Evolutionary conservation across 2,113 vertebrate species (phyloP).

Genomic region (Tetraodon nigroviridis): DNA sequence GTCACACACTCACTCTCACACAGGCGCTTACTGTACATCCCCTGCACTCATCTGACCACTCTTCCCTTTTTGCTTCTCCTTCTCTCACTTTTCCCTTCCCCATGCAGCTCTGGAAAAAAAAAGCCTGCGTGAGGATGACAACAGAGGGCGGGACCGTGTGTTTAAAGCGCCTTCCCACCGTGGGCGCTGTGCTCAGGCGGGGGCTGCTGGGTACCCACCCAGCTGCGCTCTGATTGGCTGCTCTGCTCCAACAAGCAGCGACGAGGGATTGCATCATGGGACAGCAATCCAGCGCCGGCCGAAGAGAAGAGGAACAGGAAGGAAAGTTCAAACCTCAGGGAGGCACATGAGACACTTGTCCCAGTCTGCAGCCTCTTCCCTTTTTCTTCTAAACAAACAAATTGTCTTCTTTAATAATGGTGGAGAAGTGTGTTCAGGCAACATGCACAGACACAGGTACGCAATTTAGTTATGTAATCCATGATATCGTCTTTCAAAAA

Average conservation of each 20-base stretch:
- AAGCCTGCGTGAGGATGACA: constrained; percentile 52
- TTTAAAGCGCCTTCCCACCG: constrained; percentile 58
- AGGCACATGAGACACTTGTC: background rate
- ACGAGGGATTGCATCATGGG: constrained; percentile 67
- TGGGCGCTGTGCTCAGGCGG: constrained; percentile 47
- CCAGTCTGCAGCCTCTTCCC: background rate
- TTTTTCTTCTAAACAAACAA: background rate
- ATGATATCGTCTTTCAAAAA: constrained; percentile 30
- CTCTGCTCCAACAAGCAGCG: constrained; percentile 36
- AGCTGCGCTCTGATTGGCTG: constrained; percentile 58
- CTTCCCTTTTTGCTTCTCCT: constrained; percentile 42
- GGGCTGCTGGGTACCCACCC: constrained; percentile 48
- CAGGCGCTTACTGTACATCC: constrained; percentile 3
- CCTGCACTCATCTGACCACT: constrained; percentile 19
- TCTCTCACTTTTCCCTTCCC: constrained; percentile 13
- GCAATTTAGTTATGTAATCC: constrained; percentile 40
- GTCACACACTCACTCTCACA: constrained; percentile 25
- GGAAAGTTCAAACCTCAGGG: background rate
- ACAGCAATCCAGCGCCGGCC: constrained; percentile 63
- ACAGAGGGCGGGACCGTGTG: constrained; percentile 47
- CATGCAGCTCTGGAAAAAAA: constrained; percentile 27
- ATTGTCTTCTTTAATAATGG: constrained; percentile 7
- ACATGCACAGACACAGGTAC: background rate
- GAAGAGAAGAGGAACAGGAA: constrained; percentile 26
- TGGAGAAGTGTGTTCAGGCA: background rate